A percentile compares a stretch with the other conserved stretches of the same genome.
phyloP scores from a whole-genome alignment of 2,888 invertebrate genomes.

The Ariolimax columbianus region DNA sequence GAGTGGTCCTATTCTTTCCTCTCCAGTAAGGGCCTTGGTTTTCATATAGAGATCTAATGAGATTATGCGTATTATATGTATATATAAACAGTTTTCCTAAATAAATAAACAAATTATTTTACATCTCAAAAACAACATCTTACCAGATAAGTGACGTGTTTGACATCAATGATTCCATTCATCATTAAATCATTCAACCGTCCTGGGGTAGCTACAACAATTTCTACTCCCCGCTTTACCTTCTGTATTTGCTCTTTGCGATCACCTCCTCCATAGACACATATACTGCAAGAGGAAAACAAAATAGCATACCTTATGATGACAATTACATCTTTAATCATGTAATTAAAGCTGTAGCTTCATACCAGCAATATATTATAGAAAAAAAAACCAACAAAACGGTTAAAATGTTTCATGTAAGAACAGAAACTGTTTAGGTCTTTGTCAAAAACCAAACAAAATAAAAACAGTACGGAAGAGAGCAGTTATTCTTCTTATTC shows the following conservation, averaged over 20 bases:
- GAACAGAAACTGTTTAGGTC: too few relatives aligned
- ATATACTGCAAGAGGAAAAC: slow-evolving; percentile 80
- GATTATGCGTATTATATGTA: too few relatives aligned
- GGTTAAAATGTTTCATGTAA: too few relatives aligned
- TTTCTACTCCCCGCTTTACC: slow-evolving; percentile 90
- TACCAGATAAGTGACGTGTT: slow-evolving; percentile 89
- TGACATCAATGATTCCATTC: slow-evolving; percentile 84
- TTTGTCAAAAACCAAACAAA: too few relatives aligned
- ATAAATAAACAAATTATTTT: neutral
- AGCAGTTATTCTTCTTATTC: too few relatives aligned
- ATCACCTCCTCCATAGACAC: slow-evolving; percentile 94
- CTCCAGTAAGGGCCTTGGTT: too few relatives aligned
- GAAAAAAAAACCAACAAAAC: too few relatives aligned
- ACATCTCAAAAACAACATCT: slow-evolving; percentile 43
- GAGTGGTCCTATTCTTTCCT: too few relatives aligned
- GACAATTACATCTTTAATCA: neutral
- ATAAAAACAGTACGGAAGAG: too few relatives aligned
- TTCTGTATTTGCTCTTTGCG: slow-evolving; percentile 87
- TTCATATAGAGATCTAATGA: too few relatives aligned
- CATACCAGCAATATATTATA: too few relatives aligned
- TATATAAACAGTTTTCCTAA: neutral
- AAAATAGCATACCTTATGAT: neutral
- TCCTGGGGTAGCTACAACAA: slow-evolving; percentile 96
- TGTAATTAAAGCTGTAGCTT: too few relatives aligned
- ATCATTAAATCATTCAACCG: slow-evolving; percentile 92